Base-by-base conservation (phyloP, 1,140 invertebrate genomes). In the Centruroides vittatus region DNA sequence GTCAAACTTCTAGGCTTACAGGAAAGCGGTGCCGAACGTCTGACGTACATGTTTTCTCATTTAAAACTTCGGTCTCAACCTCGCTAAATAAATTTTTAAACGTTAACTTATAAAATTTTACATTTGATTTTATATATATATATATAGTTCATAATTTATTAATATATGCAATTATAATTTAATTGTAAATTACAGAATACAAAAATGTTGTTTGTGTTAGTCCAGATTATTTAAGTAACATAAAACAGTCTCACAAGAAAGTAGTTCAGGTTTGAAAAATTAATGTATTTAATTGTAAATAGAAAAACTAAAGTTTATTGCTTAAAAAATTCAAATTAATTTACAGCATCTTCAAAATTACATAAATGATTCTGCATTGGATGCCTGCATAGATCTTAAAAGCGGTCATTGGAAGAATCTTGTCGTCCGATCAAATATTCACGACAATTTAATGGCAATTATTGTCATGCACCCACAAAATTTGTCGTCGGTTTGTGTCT, bases 331-430 rank as follows among this genome's bases (percentile, higher is more conserved):
- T 23, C 23, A 23, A 23, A 23, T 2, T 23, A 23, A 23, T 35
- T 48, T 58, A 55, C 36, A 62, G 61, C 51, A 62, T 63, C 66
- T 68, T 66, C 62, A 68, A 61, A 49, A 59, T 9, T 68, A 66
- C 54, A 53, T 68, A 6, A 50, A 56, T 5, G 23, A 64, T 50
- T 65, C 67, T 41, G 41, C 59, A 9, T 36, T 61, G 8, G 60
- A 60, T 47, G 47, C 54, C 12, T 62, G 52, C 47, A 13, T 41
- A 9, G 54, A 55, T 50, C 55, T 58, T 50, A 55, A 93, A 67
- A 78, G 80, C 47, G 95, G 95, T 0, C 80, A 90, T 73, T 99
- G 93, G 84, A 81, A 84, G 62, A 88, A 90, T 73, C 73, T 98
- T 47, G 88, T 84, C 13, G 85, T 88, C 1, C 75, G 94, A 58